Conservation (phyloP, 2,888 invertebrate genomes). For the Parochlus steinenii region DNA sequence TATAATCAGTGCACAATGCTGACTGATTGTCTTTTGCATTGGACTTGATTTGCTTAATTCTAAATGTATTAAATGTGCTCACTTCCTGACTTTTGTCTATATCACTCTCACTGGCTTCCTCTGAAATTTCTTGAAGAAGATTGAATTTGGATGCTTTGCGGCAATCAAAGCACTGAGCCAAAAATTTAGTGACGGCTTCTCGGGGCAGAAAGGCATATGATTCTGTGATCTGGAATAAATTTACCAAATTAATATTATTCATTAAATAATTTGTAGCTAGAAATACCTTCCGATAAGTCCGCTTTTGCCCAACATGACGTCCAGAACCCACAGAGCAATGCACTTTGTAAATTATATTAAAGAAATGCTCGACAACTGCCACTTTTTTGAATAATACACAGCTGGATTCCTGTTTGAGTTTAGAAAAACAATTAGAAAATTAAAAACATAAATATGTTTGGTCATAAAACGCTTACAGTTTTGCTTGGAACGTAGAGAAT, state of each 20-base stretch:
- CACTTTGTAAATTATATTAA: constrained; percentile 89
- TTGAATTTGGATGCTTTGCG: constrained; percentile 58
- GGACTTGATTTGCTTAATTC: constrained; percentile 4
- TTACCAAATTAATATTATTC: constrained; percentile 4
- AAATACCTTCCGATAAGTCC: constrained; percentile 91
- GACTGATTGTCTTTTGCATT: constrained; percentile 1
- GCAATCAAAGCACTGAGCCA: constrained; percentile 87
- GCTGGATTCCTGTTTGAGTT: too few species aligned
- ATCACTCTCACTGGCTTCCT: too few species aligned
- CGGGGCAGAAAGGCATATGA: constrained; percentile 90
- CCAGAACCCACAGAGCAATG: constrained; percentile 84
- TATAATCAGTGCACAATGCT: constrained; percentile 1
- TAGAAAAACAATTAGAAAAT: constrained; percentile 2
- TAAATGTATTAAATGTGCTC: too few species aligned
- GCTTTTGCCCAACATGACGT: constrained; percentile 93
- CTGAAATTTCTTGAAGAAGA: constrained; percentile 16
- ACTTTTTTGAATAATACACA: constrained; percentile 85
- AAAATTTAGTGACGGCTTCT: constrained; percentile 90
- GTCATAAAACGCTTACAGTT: constrained; percentile 4
- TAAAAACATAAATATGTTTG: not conserved
- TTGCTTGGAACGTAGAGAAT: constrained; percentile 6
- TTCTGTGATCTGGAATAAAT: constrained; percentile 73
- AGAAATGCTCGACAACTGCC: constrained; percentile 94
- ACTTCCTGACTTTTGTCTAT: too few species aligned
- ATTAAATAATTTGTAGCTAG: constrained; percentile 28